Conservation (phyloP, 2,888 invertebrate genomes). For the Adela reaumurella region DNA sequence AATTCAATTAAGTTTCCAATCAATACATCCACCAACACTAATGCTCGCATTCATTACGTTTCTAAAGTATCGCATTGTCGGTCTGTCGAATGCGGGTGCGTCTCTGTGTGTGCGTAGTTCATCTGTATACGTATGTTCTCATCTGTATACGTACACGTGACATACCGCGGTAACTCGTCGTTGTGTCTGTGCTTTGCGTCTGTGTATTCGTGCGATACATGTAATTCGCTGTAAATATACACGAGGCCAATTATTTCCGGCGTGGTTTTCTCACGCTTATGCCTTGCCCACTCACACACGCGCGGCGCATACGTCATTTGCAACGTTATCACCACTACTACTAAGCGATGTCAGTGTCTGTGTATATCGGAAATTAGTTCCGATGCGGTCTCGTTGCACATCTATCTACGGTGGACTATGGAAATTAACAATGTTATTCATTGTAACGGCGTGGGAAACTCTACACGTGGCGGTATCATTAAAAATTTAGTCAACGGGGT, state of each 20-base stretch:
- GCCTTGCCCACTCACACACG: constrained; percentile 26
- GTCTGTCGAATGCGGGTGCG: constrained; percentile 29
- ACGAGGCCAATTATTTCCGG: constrained; percentile 30
- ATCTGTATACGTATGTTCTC: constrained; percentile 14
- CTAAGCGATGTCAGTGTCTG: constrained; percentile 22
- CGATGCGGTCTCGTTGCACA: constrained; percentile 21
- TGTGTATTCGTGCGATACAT: constrained; percentile 1
- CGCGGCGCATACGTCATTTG: constrained; percentile 30
- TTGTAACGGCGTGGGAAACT: constrained; percentile 36
- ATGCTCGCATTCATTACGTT: not conserved
- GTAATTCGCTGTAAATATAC: constrained; percentile 12
- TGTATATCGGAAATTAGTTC: constrained; percentile 50
- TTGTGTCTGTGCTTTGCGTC: constrained; percentile 29
- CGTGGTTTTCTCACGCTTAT: constrained; percentile 49
- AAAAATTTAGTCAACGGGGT: constrained; percentile 32
- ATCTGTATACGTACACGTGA: constrained; percentile 15
- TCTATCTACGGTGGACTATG: constrained; percentile 18
- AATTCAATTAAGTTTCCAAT: not conserved
- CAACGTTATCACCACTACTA: constrained; percentile 16
- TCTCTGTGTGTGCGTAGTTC: constrained; percentile 23
- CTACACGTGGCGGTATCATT: constrained; percentile 36
- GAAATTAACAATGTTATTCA: constrained; percentile 41
- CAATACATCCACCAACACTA: not conserved
- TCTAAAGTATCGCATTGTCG: not conserved
- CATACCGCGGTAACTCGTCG: constrained; percentile 17